phyloP scores from a whole-genome alignment of 2,888 invertebrate genomes.

The Oscheius sp. region DNA sequence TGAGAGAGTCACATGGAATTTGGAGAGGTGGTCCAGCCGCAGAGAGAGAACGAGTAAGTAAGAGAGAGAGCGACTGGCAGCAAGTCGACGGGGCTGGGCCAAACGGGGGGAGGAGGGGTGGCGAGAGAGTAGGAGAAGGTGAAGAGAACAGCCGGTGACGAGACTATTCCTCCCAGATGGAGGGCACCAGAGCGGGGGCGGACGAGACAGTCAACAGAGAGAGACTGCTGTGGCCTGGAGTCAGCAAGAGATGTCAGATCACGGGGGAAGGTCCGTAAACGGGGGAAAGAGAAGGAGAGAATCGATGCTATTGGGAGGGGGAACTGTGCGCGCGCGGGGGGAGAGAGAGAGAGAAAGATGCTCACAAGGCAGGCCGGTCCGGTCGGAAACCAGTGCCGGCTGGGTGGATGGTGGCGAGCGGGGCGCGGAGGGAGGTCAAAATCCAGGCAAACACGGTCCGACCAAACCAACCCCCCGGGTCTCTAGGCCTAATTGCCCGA shows the following conservation, averaged over 20 bases:
- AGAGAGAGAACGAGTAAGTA: background rate
- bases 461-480: no score
- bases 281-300: constrained; percentile 18
- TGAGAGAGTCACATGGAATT: no score
- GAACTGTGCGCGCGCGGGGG: background rate
- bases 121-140: background rate
- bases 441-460: constrained; percentile 16
- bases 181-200: constrained; percentile 9
- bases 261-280: background rate
- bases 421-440: constrained; percentile 7
- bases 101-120: background rate
- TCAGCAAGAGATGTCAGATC: no score
- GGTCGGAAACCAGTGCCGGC: constrained; percentile 17
- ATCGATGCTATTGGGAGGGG: background rate
- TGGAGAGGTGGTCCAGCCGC: constrained; percentile 15
- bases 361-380: background rate
- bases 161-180: constrained; percentile 5
- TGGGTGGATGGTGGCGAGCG: background rate
- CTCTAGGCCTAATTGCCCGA: no score
- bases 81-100: no score
- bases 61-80: background rate
- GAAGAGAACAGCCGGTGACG: constrained; percentile 20
- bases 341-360: background rate
- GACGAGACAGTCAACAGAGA: background rate
- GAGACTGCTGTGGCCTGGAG: no score